Evolutionary conservation across 2,888 invertebrate genomes (phyloP), one percentile per base, ranked within the genome.

Genomic region (Gari tellinella): DNA sequence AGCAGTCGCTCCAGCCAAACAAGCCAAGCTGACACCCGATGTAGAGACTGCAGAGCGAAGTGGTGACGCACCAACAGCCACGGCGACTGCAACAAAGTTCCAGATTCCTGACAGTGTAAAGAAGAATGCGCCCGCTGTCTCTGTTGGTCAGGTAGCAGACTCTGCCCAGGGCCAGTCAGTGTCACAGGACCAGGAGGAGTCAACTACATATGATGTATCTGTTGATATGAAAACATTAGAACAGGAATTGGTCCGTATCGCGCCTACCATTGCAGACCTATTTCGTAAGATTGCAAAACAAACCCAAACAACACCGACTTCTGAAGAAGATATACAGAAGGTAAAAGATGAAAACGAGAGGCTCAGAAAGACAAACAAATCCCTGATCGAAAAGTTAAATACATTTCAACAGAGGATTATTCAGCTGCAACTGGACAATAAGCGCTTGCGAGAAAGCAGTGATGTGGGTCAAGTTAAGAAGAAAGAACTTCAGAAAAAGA

Each of bases 341-440:
- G 75, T 84, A 0, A 82, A 80, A 60, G 79, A 80, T 7, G 84
- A 84, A 63, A 84, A 84, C 43, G 84, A 84, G 51, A 73, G 84
- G 37, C 62, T 84, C 19, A 61, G 84, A 41, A 84, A 84, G 64
- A 84, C 84, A 10, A 84, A 84, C 58, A 75, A 81, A 49, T 69
- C 84, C 0, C 55, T 84, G 31, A 81, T 84, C 23, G 84, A 84
- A 63, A 84, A 84, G 52, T 53, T 84, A 37, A 84, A 84, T 51
- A 68, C 72, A 1, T 84, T 84, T 37, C 84, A 84, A 37, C 84
- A 84, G 56, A 84, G 80, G 55, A 84, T 84, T 8, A 84, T 84
- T 23, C 80, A 80, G 49, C 62, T 84, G 10, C 84, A 84, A 41
- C 62, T 84, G 21, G 84, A 84, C 41, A 84, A 84, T 56, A 84